Conservation (phyloP, 35 echinoderm and acorn worm species). For the Apostichopus parvimensis region DNA sequence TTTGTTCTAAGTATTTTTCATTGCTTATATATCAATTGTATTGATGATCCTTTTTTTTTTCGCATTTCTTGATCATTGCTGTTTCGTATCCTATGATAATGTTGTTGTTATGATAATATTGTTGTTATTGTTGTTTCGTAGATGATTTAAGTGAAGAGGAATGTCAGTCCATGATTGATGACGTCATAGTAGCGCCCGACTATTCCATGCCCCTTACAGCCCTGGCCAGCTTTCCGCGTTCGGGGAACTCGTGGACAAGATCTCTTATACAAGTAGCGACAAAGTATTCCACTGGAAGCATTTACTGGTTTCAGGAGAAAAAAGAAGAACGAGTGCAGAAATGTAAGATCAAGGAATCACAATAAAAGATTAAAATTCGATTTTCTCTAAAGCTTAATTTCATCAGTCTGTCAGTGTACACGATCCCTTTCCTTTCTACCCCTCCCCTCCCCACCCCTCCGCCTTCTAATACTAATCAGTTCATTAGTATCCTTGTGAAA, state of each 20-base stretch:
- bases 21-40: too few species aligned
- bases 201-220: constrained; percentile 69
- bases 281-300: constrained; percentile 55
- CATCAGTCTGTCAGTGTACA: background rate
- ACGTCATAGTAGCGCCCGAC: background rate
- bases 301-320: constrained; percentile 29
- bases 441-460: background rate
- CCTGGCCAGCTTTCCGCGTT: constrained; percentile 76
- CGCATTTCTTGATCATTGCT: too few species aligned
- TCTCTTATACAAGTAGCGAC: constrained; percentile 76
- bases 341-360: background rate
- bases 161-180: background rate
- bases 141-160: background rate
- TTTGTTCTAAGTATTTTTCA: too few species aligned
- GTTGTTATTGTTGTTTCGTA: background rate
- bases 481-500: too few species aligned
- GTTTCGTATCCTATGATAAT: too few species aligned
- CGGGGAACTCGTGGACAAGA: constrained; percentile 84
- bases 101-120: background rate
- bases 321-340: background rate
- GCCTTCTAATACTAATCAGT: background rate
- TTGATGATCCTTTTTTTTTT: too few species aligned
- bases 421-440: background rate
- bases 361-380: background rate
- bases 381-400: background rate